phyloP scores from a whole-genome alignment of 2,888 invertebrate genomes.

The Rhingia rostrata region DNA sequence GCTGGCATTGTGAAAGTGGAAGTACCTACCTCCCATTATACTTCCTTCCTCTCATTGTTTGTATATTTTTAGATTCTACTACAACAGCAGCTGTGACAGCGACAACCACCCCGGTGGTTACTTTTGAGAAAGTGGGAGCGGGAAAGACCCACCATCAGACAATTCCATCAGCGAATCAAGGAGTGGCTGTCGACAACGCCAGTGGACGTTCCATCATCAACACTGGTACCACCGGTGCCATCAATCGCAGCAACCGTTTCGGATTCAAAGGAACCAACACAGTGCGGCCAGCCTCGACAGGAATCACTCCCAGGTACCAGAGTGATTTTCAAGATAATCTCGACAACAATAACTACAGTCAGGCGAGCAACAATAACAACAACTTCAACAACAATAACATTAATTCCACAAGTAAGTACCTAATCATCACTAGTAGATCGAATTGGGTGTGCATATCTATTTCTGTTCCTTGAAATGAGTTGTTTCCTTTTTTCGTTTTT shows the following conservation, averaged over 20 bases:
- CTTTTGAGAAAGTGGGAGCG: slow-evolving; percentile 81
- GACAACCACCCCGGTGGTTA: slow-evolving; percentile 57
- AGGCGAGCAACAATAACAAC: slow-evolving; percentile 73
- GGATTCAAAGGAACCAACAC: slow-evolving; percentile 87
- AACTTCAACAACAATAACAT: slow-evolving; percentile 67
- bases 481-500: slow-evolving; percentile 26
- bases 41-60: slow-evolving; percentile 35
- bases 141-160: slow-evolving; percentile 73
- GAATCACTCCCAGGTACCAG: slow-evolving; percentile 87
- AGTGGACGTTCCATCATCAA: slow-evolving; percentile 77
- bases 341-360: slow-evolving; percentile 83
- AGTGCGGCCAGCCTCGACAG: slow-evolving; percentile 84
- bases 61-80: slow-evolving; percentile 63
- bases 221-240: slow-evolving; percentile 80
- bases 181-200: slow-evolving; percentile 69
- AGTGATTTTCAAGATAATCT: slow-evolving; percentile 85
- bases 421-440: slow-evolving; percentile 8
- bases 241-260: slow-evolving; percentile 89
- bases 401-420: slow-evolving; percentile 61
- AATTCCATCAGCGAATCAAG: slow-evolving; percentile 66
- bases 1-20: too few relatives aligned
- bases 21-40: background rate
- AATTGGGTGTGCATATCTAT: slow-evolving; percentile 41
- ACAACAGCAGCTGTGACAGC: slow-evolving; percentile 54
- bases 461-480: slow-evolving; percentile 48